Percentiles rank a stretch among this genome's conserved stretches.
These are phyloP conservation scores for Tachina fera DNA, from an alignment of 2,888 invertebrate genomes.

Conservation along the genomic window DNA sequence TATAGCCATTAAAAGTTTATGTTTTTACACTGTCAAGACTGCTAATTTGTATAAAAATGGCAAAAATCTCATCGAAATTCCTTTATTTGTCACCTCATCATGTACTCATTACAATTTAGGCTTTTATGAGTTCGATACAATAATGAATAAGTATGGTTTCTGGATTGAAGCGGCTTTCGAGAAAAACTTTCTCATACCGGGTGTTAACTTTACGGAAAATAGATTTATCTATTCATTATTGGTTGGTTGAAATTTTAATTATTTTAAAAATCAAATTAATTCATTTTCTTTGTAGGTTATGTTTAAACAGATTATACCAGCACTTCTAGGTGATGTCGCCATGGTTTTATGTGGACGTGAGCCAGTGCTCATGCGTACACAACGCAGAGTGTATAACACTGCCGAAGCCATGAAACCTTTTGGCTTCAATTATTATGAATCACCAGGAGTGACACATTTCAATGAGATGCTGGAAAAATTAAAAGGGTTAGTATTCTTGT, in stretches of 20 bases:
- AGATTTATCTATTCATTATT: conserved; percentile 63
- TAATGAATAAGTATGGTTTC: conserved; percentile 26
- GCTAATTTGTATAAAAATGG: conserved; percentile 20
- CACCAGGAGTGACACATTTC: conserved; percentile 73
- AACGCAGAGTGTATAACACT: conserved; percentile 75
- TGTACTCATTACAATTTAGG: background rate
- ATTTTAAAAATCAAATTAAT: background rate
- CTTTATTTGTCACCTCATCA: conserved; percentile 58
- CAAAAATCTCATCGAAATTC: conserved; percentile 26
- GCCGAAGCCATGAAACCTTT: conserved; percentile 78
- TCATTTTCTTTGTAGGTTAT: conserved; percentile 59
- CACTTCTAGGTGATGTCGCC: conserved; percentile 74
- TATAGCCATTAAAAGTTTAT: conserved; percentile 74
- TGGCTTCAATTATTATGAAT: conserved; percentile 75
- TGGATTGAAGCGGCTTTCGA: conserved; percentile 63
- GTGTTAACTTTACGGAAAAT: background rate
- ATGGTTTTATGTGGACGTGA: conserved; percentile 73
- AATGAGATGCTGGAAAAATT: conserved; percentile 54
- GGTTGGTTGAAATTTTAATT: conserved; percentile 38
- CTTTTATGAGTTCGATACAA: background rate
- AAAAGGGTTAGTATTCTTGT: conserved; percentile 70
- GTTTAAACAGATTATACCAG: conserved; percentile 77
- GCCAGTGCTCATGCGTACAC: conserved; percentile 75
- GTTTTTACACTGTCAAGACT: conserved; percentile 65
- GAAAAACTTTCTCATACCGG: conserved; percentile 66